Evolutionary conservation across 1,140 invertebrate species (phyloP), one percentile per base, ranked within the genome.

Genomic region (Antheraea pernyi): DNA sequence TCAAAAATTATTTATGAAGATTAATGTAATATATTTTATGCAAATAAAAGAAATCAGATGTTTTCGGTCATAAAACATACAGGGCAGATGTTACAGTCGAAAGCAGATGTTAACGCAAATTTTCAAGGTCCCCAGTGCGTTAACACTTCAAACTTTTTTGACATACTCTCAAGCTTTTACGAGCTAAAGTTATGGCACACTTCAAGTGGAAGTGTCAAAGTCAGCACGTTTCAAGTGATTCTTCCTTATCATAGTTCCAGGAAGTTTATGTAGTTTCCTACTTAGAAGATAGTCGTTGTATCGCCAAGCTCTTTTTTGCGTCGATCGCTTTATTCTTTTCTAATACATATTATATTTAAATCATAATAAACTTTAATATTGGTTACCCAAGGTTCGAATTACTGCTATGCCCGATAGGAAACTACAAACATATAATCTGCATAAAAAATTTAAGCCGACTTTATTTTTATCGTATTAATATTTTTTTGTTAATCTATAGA

Each of bases 141-240:
- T 53, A 13, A 53, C 46, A 16, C 16, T 53, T 53, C 10, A n/a
- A 53, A 9, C 46, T 53, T 53, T 53, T 53, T 53, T 53, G 46
- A 16, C 46, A 53, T 16, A 53, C 16, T n/a, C 16, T n/a, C 5
- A 53, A 53, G 6, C 16, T 53, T 53, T 53, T 77, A 66, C 69
- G 76, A 79, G 22, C 18, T 58, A 19, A 60, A 71, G 53, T 65
- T 65, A 65, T 48, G 64, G 46, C 63, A 18, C 5, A 7, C 8
- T 36, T 67, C 59, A 59, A 30, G 65, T 13, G 42, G 18, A 19
- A 18, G 19, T 37, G 74, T 74, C 69, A 71, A 78, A 69, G 67
- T 77, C 70, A 60, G 74, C 79, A 82, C 78, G 37, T 84, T 71
- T 82, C 64, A 78, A 86, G 80, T 81, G 79, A 37, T 74, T 53